Conservation (phyloP, 2,888 invertebrate species). For the Eueremaeus valkanovi region DNA sequence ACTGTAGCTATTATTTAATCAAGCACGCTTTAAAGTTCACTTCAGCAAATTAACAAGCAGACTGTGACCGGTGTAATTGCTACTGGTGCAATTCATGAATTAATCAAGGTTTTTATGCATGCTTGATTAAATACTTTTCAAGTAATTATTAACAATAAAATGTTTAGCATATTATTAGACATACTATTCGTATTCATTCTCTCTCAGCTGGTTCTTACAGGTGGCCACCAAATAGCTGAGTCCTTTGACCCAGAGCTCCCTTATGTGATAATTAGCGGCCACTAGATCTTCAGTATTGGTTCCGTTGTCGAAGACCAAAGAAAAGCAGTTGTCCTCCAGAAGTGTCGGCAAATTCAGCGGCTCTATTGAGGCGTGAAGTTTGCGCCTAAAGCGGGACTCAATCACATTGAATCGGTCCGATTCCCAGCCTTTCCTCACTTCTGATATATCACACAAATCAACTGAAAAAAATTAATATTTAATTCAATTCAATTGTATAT, state of each 20-base stretch:
- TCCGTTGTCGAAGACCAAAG: not conserved
- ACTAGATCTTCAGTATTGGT: not conserved
- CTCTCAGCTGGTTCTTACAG: not conserved
- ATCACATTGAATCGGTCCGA: constrained; percentile 54
- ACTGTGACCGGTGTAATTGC: too few relatives aligned
- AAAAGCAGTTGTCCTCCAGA: constrained; percentile 40
- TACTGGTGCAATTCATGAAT: too few relatives aligned
- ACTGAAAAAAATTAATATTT: constrained; percentile 48
- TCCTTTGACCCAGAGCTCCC: constrained; percentile 14
- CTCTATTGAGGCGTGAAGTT: constrained; percentile 38
- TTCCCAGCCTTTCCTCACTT: constrained; percentile 54
- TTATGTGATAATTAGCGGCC: not conserved
- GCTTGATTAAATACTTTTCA: too few relatives aligned
- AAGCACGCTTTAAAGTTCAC: too few relatives aligned
- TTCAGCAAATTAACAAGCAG: too few relatives aligned
- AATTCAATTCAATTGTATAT: not conserved
- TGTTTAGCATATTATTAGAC: too few relatives aligned
- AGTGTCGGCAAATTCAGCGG: constrained; percentile 21
- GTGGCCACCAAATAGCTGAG: not conserved
- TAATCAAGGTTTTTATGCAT: too few relatives aligned
- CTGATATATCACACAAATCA: constrained; percentile 52
- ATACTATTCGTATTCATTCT: not conserved
- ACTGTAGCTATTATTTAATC: too few relatives aligned
- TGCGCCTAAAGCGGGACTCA: constrained; percentile 46
- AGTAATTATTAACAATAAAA: not conserved